Evolutionary conservation across 1,140 invertebrate species (phyloP), one percentile per base, ranked within the genome.

Genomic region (Pollicipes pollicipes): DNA sequence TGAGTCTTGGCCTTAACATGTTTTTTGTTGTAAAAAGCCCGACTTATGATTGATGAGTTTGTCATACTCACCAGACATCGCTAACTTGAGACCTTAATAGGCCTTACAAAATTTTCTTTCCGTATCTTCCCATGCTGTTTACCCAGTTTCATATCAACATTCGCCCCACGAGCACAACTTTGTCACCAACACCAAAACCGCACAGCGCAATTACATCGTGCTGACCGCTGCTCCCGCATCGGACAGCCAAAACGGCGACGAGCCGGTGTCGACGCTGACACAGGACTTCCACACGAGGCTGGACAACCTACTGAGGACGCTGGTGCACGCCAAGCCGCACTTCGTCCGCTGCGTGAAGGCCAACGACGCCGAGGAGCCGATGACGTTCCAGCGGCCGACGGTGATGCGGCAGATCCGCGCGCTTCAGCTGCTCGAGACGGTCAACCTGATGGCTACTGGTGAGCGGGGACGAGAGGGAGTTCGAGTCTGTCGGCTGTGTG

Each of bases 221-320:
- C 32, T 35, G 32, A 35, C 32, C 16, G 32, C 16, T 35, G 4
- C 45, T 58, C 24, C 45, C 24, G 6, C 17, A 17, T 58, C 45
- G 2, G 17, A 58, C 45, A 58, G 45, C 24, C 45, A 58, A 21
- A 58, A 58, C 45, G 45, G 45, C 45, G 45, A 58, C 13, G 45
- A 58, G 45, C 89, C 90, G 10, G 88, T 91, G 37, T 92, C 91
- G 24, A 95, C 92, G 17, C 82, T 96, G 64, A 94, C 93, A 37
- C 91, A 95, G 83, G 94, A 97, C 81, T 97, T 96, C 77, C 93
- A 95, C 79, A 95, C 90, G 63, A 84, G 93, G 63, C 82, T 97
- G 68, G 93, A 96, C 80, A 95, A 95, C 82, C 81, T 97, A 73
- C 80, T 96, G 74, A 84, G 93, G 72, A 95, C 92, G 31, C 79